Evolutionary conservation across 2,797 vertebrate species (phyloP), one percentile per base, ranked within the genome.

Genomic region (Cossypha heuglini): DNA sequence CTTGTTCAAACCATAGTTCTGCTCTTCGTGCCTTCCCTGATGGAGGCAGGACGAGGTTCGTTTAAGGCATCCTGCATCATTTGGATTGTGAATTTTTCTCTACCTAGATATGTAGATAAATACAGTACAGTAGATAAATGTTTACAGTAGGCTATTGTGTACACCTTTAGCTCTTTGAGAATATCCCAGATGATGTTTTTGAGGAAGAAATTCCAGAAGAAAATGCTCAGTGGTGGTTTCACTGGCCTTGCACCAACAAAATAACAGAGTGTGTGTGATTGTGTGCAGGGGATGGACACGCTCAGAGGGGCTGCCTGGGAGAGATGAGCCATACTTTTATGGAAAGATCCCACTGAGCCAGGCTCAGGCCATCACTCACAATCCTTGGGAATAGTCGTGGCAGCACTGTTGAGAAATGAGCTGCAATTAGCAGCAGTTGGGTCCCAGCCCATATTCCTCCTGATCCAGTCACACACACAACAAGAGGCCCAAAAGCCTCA

Each of bases 11-110:
- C 28, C 5, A 14, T 3, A 25, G 29, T n/a, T 85, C 37, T 72
- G 68, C 40, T 84, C 67, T 69, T 75, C 0, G 0, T 35, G 19
- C 42, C n/a, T 61, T 63, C 7, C 37, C 25, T 0, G 0, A 1
- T 8, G 19, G 25, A 87, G n/a, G 46, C 10, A 79, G 62, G 51
- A 63, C 16, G 57, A 68, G 20, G 45, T 74, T 86, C 7, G 2
- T 62, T 54, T 51, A 79, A 3, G 9, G 40, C 88, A 67, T 48
- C 25, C 38, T 67, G 24, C 29, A 37, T 69, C 48, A 29, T 45
- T 49, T 73, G 42, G n/a, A 31, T 6, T 9, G 9, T 46, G 31
- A 37, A 6, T 18, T 73, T 58, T 82, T 79, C 54, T 61, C 33
- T 54, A 40, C 31, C 22, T 24, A 20, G 40, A 52, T 38, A 38